phyloP scores from a whole-genome alignment of 2,888 invertebrate genomes.

The Megamerina dolium region DNA sequence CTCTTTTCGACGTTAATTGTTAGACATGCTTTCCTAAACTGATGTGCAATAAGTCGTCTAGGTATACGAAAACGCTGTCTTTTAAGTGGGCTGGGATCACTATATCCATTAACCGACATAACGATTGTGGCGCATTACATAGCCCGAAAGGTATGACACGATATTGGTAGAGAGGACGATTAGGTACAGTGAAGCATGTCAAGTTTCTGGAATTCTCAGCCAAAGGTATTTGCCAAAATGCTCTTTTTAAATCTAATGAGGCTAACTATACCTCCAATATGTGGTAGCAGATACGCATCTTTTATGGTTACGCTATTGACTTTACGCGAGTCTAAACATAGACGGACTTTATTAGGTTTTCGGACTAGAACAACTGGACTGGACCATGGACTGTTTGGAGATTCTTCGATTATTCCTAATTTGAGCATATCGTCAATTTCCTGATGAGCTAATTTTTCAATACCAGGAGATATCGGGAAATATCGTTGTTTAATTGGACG shows the following conservation, averaged over 20 bases:
- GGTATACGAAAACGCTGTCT: conserved; percentile 14
- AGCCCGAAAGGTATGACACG: conserved; percentile 10
- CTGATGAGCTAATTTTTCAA: conserved; percentile 17
- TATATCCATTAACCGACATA: conserved; percentile 13
- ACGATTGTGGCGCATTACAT: too few species aligned
- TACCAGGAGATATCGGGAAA: conserved; percentile 19
- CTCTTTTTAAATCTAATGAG: conserved; percentile 13
- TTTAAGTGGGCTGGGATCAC: conserved; percentile 11
- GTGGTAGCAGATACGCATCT: conserved; percentile 19
- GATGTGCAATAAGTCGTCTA: too few species aligned
- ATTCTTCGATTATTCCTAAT: conserved; percentile 30
- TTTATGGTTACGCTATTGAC: conserved; percentile 27
- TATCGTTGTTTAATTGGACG: conserved; percentile 20
- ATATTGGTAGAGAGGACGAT: conserved; percentile 13
- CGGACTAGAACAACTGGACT: conserved; percentile 30
- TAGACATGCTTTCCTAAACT: too few species aligned
- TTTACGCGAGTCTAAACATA: conserved; percentile 33
- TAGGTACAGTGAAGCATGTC: conserved; percentile 8
- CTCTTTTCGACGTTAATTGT: conserved; percentile 17
- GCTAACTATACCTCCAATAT: conserved; percentile 19
- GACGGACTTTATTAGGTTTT: conserved; percentile 25
- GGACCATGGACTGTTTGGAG: conserved; percentile 29
- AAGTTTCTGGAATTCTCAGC: conserved; percentile 9
- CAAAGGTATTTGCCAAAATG: conserved; percentile 18
- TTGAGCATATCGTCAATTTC: conserved; percentile 35